Evolutionary conservation across 2,113 vertebrate genomes (phyloP), one percentile per base, ranked within the genome.

Genomic region (Mus pahari): DNA sequence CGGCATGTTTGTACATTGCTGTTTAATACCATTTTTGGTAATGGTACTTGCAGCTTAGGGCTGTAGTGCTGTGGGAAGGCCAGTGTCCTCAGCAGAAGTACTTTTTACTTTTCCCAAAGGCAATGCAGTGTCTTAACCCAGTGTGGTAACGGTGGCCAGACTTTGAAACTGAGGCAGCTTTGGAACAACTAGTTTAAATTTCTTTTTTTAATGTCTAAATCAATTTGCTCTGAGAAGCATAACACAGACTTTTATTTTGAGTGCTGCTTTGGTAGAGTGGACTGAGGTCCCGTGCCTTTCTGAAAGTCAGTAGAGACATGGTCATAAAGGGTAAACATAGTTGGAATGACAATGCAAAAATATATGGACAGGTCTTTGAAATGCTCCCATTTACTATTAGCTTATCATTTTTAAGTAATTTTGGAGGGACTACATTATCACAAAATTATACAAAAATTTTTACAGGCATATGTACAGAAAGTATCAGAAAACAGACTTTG

Each of bases 381-480:
- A 92, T 75, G 71, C 39, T 95, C 94, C 96, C 74, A 74, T 96
- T 97, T 94, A 97, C 88, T 97, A 70, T 96, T 92, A 97, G 97
- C 95, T 95, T 97, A 97, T 75, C 96, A 98, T 99, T 98, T 98
- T 98, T 99, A 98, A 99, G 99, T 99, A 99, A 99, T 99, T 98
- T 98, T 55, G 98, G 98, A 99, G 98, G 99, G 99, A 98, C 97
- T 98, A 98, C 98, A 99, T 99, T 98, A 97, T 99, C 99, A 99
- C 99, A 99, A 99, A 97, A 99, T 99, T 98, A 99, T 99, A 99
- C 99, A 99, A 99, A 99, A 98, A 98, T 98, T 98, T 98, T 98
- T 98, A 98, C 94, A 98, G 96, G 97, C 66, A 68, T 98, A 99
- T 99, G 98, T 99, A 99, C 99, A 99, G 98, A 98, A 96, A 2